Base-by-base conservation (phyloP, 1,140 invertebrate genomes). In the Nasonia giraulti region DNA sequence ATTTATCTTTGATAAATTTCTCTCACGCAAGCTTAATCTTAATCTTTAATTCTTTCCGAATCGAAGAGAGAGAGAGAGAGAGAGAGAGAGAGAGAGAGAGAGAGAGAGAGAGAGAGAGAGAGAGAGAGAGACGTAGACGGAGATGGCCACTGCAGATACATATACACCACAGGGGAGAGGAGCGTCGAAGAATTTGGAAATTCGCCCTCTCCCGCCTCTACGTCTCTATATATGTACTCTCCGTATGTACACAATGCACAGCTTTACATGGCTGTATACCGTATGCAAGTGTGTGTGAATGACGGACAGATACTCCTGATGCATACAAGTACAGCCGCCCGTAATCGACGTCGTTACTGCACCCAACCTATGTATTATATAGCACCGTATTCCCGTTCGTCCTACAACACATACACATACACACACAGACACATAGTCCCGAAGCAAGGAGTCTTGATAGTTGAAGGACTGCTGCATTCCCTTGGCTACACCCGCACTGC, bases 321-420 rank as follows among this genome's bases (percentile, higher is more conserved):
- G 40, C 50, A 66, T 66, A 20, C 4, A 66, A n/a, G 40, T 44
- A 66, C 17, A 66, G 8, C 17, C 12, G 44, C 69, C 44, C 33
- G 33, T 75, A 66, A 78, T 78, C 77, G 69, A 62, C 55, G 55
- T 77, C 83, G 50, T 80, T 71, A 83, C 27, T 27, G 27, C 74
- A 86, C 73, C 44, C 40, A 1, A 44, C 40, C 40, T 44, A 44
- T 44, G 8, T 8, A 37, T 37, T 37, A 37, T 37, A 37, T 44
- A 44, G 40, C 40, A n/a, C 84, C n/a, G 27, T 17, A 20, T 44
- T 44, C 40, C 40, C 40, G 1, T 7, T 8, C 10, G 0, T 11
- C 40, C 40, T 44, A 44, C 10, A 8, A 44, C 5, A 7, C 8
- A 44, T 8, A 44, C 40, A 44, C 40, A 10, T 1, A 44, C 40